phyloP scores from a whole-genome alignment of 2,888 invertebrate species.

The Dendrolimus houi region DNA sequence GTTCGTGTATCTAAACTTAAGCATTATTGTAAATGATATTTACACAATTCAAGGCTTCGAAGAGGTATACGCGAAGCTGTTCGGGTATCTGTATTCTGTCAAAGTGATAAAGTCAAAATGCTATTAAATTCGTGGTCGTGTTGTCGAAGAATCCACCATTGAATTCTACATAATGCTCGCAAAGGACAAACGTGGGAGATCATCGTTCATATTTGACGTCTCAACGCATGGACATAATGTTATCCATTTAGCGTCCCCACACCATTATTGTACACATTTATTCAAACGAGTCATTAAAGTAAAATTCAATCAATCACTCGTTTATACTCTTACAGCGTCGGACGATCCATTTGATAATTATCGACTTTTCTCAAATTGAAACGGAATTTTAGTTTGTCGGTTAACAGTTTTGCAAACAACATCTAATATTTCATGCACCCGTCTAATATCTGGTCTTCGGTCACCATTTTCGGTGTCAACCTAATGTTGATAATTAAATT shows the following conservation, averaged over 20 bases:
- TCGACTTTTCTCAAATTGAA: conserved; percentile 59
- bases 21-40: conserved; percentile 22
- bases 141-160: conserved; percentile 20
- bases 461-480: conserved; percentile 52
- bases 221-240: conserved; percentile 47
- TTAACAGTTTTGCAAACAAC: conserved; percentile 58
- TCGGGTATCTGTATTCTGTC: conserved; percentile 17
- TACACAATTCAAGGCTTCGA: conserved; percentile 25
- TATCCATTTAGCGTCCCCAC: conserved; percentile 56
- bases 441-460: conserved; percentile 34
- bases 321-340: conserved; percentile 23
- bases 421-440: conserved; percentile 22
- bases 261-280: conserved; percentile 45
- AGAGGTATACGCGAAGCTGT: conserved; percentile 11
- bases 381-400: conserved; percentile 35
- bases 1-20: conserved; percentile 27
- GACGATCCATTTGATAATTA: conserved; percentile 37
- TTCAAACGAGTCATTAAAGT: conserved; percentile 49
- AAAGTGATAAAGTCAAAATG: conserved; percentile 27
- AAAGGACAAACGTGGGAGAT: conserved; percentile 45
- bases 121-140: conserved; percentile 28
- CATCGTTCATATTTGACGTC: conserved; percentile 64
- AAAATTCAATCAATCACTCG: conserved; percentile 52
- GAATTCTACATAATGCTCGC: conserved; percentile 36
- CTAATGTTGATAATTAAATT: conserved; percentile 71